Evolutionary conservation across 2,888 invertebrate species (phyloP), one percentile per base, ranked within the genome.

Genomic region (Hirtodrosophila cameraria): DNA sequence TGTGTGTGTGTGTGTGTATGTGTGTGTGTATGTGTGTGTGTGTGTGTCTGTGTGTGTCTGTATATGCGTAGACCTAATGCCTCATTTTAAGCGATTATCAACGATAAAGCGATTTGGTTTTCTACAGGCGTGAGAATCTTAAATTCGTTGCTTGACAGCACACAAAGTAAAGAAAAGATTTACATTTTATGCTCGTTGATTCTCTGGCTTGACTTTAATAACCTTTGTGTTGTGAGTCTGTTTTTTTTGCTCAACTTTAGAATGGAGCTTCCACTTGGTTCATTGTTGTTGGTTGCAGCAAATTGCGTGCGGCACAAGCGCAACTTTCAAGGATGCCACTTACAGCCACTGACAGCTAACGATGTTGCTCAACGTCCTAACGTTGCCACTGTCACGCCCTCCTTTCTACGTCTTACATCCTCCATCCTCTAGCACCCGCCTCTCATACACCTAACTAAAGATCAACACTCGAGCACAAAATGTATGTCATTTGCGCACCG

Each of bases 271-370:
- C 27, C 46, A 61, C 49, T 31, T 53, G 33, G 25, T 55, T 45
- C 8, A n/a, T n/a, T 39, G 33, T 11, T 55, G 50, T 50, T 75
- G 78, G 50, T 61, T 80, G 69, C 73, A 60, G 65, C 68, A 85
- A 85, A 79, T 83, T 80, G 80, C 86, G 84, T 80, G 70, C 66
- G 86, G 64, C 80, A 76, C 49, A 62, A 61, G 53, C 80, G 65
- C 74, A 80, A 80, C 60, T 80, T 83, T 80, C 84, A 86, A 80
- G 86, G 74, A 80, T 84, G 78, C 80, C 83, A 85, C 86, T 80
- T 82, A 80, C 84, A 80, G 75, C 48, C 53, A 74, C 69, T 73
- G 85, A 62, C 77, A 76, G 84, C 84, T 86, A 80, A 86, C 86
- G 84, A 80, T 72, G 86, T 79, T 80, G 86, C 77, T 64, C 79